These are phyloP conservation scores for Brachionichthys hirsutus DNA, from an alignment of 2,113 vertebrate genomes.

Conservation along the genomic window DNA sequence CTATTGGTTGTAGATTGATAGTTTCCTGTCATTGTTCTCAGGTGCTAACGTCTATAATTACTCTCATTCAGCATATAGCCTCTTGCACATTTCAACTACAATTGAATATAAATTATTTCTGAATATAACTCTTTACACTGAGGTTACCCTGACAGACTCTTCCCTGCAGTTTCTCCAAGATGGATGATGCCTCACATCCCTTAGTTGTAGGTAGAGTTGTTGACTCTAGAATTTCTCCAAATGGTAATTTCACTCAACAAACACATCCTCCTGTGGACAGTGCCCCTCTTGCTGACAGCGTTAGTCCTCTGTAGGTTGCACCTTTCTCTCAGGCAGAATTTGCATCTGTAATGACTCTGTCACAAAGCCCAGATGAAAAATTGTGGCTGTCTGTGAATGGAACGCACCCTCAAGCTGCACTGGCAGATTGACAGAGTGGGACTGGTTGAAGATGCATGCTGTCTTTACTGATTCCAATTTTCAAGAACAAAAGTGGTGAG, in stretches of 20 bases:
- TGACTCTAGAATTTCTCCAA: constrained; percentile 65
- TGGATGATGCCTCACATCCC: constrained; percentile 62
- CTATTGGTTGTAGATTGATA: background rate
- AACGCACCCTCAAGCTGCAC: constrained; percentile 71
- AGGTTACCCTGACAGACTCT: constrained; percentile 22
- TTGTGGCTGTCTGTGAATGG: constrained; percentile 62
- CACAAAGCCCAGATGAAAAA: constrained; percentile 68
- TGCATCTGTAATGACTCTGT: constrained; percentile 76
- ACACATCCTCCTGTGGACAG: constrained; percentile 60
- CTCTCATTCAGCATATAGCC: background rate
- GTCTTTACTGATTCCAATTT: constrained; percentile 59
- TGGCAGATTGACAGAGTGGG: constrained; percentile 62
- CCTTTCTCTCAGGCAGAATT: constrained; percentile 54
- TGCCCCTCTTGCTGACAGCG: constrained; percentile 63
- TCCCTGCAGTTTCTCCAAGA: constrained; percentile 48
- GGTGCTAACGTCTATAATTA: constrained; percentile 7
- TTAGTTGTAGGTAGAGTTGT: constrained; percentile 63
- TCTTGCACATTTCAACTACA: constrained; percentile 10
- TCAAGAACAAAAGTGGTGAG: constrained; percentile 48
- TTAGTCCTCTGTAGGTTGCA: constrained; percentile 45
- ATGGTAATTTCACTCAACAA: constrained; percentile 69
- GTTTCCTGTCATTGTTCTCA: constrained; percentile 5
- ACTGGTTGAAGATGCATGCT: constrained; percentile 55
- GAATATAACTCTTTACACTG: constrained; percentile 11
- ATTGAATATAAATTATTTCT: constrained; percentile 8